A percentile compares a stretch with the other conserved stretches of the same genome.
Conservation (phyloP, 2,888 invertebrate genomes). For the Netelia virgata region DNA sequence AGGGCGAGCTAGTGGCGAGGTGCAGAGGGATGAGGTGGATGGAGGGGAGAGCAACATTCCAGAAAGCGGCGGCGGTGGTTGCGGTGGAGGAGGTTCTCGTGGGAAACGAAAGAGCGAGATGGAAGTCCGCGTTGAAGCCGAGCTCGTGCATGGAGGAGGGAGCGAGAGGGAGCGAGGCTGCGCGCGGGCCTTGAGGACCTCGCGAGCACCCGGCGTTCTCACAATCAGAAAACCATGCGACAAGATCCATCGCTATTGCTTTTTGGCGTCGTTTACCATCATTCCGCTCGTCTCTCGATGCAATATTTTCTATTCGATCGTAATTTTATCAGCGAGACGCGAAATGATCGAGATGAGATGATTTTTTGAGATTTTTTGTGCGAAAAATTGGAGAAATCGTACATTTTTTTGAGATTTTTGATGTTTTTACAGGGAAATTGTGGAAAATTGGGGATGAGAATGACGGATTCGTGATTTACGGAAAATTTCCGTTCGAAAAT, state of each 20-base stretch:
- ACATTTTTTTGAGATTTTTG: too few species aligned
- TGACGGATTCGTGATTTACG: too few species aligned
- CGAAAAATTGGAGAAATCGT: too few species aligned
- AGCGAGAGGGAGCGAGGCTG: slow-evolving; percentile 54
- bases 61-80: slow-evolving; percentile 82
- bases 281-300: slow-evolving; percentile 7
- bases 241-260: slow-evolving; percentile 37
- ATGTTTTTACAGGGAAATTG: too few species aligned
- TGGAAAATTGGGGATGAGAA: too few species aligned
- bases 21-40: slow-evolving; percentile 68
- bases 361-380: too few species aligned
- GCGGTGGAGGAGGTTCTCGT: slow-evolving; percentile 81
- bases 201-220: slow-evolving; percentile 57
- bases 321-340: too few species aligned
- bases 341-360: too few species aligned
- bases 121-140: slow-evolving; percentile 64
- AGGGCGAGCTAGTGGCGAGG: slow-evolving; percentile 69
- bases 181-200: slow-evolving; percentile 51
- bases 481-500: too few species aligned
- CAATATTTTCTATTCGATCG: slow-evolving; percentile 26
- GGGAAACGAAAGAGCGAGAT: slow-evolving; percentile 83
- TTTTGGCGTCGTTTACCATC: slow-evolving; percentile 43
- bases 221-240: slow-evolving; percentile 61
- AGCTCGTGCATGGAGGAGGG: slow-evolving; percentile 51
- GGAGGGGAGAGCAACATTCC: slow-evolving; percentile 84